Evolutionary conservation across 2,888 invertebrate species (phyloP), one percentile per base, ranked within the genome.

Genomic region (Phania funesta): DNA sequence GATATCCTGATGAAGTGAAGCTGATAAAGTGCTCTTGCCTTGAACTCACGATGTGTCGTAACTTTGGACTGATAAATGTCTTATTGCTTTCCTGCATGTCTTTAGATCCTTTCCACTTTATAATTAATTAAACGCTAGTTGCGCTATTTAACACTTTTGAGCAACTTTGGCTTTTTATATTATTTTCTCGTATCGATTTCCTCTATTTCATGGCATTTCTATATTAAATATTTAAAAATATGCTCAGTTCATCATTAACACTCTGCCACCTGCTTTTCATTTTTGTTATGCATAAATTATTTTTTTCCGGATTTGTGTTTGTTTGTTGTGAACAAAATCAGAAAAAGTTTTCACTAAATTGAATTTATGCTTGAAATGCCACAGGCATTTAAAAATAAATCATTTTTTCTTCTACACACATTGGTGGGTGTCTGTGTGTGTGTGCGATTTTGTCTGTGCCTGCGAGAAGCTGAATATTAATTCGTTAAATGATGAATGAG

Each of bases 401-500:
- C 26, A 24, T 7, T 18, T 32, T 70, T 67, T 29, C 3, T 7
- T 0, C 11, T 18, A 11, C 22, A 8, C 9, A 1, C n/a, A n/a
- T n/a, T n/a, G n/a, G n/a, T n/a, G n/a, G n/a, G 41, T 41, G 29
- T 8, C 1, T n/a, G 13, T 22, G 22, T 41, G 24, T 41, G 4
- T 52, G 5, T 26, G 6, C 5, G 38, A n/a, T n/a, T n/a, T n/a
- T 41, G 41, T 9, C 24, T 35, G 6, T 38, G 48, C 5, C 3
- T 50, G 8, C 16, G 16, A 5, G 35, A 35, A 32, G 8, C 8
- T 35, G 20, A 50, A 13, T 46, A 46, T 29, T 50, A 8, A 50
- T 22, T 35, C 8, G 7, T 50, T 16, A 48, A 48, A 48, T 46
- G 70, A 58, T 58, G 46, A 70, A 58, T 70, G 46, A 35, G 32